Evolutionary conservation across 2,797 vertebrate genomes (phyloP).

Genomic region (Vultur gryphus): DNA sequence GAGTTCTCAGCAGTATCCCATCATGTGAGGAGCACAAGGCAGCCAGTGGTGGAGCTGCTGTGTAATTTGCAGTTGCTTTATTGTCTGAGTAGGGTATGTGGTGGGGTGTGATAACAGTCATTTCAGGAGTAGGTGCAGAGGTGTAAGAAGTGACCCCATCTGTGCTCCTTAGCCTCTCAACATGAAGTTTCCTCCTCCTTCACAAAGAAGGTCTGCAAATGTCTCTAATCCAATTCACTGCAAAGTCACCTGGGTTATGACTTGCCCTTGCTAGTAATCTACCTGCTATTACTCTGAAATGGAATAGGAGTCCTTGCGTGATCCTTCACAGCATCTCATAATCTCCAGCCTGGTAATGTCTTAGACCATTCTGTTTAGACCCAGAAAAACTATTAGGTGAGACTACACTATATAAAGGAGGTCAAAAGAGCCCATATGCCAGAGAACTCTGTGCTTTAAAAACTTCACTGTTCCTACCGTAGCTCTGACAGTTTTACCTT

Average conservation of each 20-base stretch:
- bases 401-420: background rate
- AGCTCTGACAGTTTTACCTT: background rate
- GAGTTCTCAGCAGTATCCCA: background rate
- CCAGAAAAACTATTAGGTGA: background rate
- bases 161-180: background rate
- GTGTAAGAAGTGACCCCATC: background rate
- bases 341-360: background rate
- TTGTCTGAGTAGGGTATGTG: background rate
- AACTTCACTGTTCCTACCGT: background rate
- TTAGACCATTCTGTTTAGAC: background rate
- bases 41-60: background rate
- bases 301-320: background rate
- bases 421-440: background rate
- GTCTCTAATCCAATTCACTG: background rate
- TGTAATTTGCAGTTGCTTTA: background rate
- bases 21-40: background rate
- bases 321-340: background rate
- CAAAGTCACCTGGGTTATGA: background rate
- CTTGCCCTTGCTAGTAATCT: background rate
- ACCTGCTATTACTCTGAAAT: background rate
- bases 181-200: background rate
- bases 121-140: background rate
- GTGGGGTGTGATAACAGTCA: background rate
- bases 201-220: background rate
- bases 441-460: background rate